These are phyloP conservation scores for Coptotermes formosanus DNA, from an alignment of 1,140 invertebrate genomes.

Conservation along the genomic window DNA sequence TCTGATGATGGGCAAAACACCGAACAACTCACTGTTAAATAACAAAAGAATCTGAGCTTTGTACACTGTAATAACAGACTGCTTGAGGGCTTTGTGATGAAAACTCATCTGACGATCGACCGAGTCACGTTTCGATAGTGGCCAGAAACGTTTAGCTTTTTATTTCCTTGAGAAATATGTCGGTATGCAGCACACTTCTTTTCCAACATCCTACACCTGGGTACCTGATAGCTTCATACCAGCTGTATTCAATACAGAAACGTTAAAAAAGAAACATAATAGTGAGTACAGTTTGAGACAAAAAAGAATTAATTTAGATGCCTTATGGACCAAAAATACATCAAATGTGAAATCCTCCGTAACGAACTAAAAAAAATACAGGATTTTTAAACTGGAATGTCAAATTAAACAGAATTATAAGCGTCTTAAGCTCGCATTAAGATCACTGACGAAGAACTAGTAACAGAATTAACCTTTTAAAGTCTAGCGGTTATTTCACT, in stretches of 20 bases:
- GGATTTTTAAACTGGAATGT: too few relatives aligned
- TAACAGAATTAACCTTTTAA: too few relatives aligned
- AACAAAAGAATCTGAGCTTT: background rate
- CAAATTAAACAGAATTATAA: too few relatives aligned
- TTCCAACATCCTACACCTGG: background rate
- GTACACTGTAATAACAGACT: background rate
- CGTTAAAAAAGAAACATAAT: background rate
- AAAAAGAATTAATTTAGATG: too few relatives aligned
- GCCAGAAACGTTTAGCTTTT: background rate
- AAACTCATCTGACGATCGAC: background rate
- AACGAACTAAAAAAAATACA: too few relatives aligned
- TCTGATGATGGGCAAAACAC: background rate
- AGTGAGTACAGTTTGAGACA: too few relatives aligned
- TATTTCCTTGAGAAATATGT: background rate
- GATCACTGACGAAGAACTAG: too few relatives aligned
- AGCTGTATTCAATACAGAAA: background rate
- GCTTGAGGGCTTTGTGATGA: constrained; percentile 3
- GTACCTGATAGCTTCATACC: background rate
- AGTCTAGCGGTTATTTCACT: too few relatives aligned
- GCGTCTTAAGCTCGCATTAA: too few relatives aligned
- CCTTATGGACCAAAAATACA: too few relatives aligned
- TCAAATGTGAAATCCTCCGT: too few relatives aligned
- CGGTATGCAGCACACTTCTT: background rate
- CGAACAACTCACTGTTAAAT: background rate
- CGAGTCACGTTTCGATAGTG: background rate